A percentile compares a stretch with the other conserved stretches of the same genome.
Evolutionary conservation across 2,888 invertebrate species (phyloP).

Genomic region (Eumacrocentrus americanus): DNA sequence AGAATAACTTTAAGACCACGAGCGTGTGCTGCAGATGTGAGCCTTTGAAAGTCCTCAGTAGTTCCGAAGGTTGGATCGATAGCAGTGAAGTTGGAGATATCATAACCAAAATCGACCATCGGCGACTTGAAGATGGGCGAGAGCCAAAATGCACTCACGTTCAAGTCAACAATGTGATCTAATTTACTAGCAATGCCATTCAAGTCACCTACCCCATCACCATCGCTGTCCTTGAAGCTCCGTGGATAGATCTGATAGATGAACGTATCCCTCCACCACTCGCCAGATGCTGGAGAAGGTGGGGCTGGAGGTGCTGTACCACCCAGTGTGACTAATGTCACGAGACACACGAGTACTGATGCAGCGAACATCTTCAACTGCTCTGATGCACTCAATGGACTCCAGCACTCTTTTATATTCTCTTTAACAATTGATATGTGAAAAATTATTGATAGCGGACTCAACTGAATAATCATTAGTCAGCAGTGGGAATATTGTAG

Average conservation of each 20-base stretch:
- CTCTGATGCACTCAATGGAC: too few species aligned
- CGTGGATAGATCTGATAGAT: constrained; percentile 88
- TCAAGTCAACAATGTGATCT: constrained; percentile 70
- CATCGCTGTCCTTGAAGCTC: constrained; percentile 83
- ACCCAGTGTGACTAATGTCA: too few species aligned
- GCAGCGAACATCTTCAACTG: too few species aligned
- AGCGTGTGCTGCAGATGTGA: constrained; percentile 65
- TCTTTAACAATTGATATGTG: too few species aligned
- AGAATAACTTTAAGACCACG: constrained; percentile 58
- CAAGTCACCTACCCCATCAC: constrained; percentile 45
- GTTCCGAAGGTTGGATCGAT: constrained; percentile 75
- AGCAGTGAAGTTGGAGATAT: constrained; percentile 69
- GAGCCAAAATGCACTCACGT: constrained; percentile 72
- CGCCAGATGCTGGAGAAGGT: too few species aligned
- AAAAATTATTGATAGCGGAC: too few species aligned
- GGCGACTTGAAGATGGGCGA: constrained; percentile 80
- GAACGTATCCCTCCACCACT: constrained; percentile 84
- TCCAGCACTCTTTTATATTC: too few species aligned
- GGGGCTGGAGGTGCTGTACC: too few species aligned
- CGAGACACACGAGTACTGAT: too few species aligned
- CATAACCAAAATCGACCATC: constrained; percentile 78
- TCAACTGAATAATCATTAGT: too few species aligned
- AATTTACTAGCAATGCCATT: constrained; percentile 67
- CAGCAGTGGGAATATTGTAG: too few species aligned
- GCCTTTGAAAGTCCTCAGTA: constrained; percentile 71